phyloP scores from a whole-genome alignment of 2,113 vertebrate species.

The Rhinolophus sinicus region DNA sequence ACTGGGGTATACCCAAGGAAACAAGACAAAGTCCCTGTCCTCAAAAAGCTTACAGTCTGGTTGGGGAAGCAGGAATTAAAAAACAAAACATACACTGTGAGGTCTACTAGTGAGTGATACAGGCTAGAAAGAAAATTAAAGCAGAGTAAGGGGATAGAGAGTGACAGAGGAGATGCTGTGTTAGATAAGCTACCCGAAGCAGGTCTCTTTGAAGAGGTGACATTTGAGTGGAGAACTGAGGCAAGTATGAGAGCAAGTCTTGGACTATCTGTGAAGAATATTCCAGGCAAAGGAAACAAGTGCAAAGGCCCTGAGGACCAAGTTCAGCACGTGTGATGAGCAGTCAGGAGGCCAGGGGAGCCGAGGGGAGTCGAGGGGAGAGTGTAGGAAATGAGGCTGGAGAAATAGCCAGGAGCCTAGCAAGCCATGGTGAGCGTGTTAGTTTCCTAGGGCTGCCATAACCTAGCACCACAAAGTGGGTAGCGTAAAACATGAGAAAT shows the following conservation, averaged over 20 bases:
- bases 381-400: neutral
- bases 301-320: neutral
- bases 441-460: neutral
- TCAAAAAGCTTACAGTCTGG: neutral
- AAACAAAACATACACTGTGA: neutral
- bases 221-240: neutral
- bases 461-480: neutral
- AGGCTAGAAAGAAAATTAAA: neutral
- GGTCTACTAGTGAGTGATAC: neutral
- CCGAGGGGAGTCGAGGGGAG: neutral
- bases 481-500: neutral
- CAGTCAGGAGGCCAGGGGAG: neutral
- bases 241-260: neutral
- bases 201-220: neutral
- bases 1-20: neutral
- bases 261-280: neutral
- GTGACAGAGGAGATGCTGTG: neutral
- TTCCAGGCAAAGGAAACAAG: neutral
- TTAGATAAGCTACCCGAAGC: neutral
- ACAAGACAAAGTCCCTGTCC: neutral
- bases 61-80: neutral
- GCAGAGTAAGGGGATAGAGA: neutral
- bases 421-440: no score
- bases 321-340: neutral
- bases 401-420: neutral